Evolutionary conservation across 1,140 invertebrate species (phyloP).

Genomic region (Periplaneta americana): DNA sequence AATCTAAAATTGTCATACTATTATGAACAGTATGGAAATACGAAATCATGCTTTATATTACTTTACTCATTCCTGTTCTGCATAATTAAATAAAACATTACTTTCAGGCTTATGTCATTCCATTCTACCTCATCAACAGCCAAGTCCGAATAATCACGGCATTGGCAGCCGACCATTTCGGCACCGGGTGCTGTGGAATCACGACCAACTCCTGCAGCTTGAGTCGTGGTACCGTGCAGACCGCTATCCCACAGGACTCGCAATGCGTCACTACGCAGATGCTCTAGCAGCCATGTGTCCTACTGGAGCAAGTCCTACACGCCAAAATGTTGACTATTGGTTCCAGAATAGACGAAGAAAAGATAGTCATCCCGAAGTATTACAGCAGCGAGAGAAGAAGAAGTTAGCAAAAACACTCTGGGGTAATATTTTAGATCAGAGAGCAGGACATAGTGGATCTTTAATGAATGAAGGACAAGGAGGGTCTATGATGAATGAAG

Average conservation of each 20-base stretch:
- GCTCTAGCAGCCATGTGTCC: conserved; percentile 7
- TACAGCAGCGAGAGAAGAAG: conserved; percentile 18
- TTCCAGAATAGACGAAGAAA: conserved; percentile 20
- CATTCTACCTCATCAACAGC: not conserved
- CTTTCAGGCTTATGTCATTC: not conserved
- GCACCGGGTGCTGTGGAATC: conserved; percentile 19
- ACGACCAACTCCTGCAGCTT: conserved; percentile 17
- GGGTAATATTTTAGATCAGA: conserved; percentile 14
- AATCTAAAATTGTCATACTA: too few relatives aligned
- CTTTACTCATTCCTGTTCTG: too few relatives aligned
- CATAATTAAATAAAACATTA: not conserved
- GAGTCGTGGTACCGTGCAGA: conserved; percentile 19
- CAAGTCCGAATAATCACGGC: conserved; percentile 1
- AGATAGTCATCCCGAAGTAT: conserved; percentile 17
- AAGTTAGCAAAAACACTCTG: conserved; percentile 12
- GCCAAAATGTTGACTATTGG: conserved; percentile 22
- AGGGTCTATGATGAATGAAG: not conserved
- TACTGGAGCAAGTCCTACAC: conserved; percentile 10
- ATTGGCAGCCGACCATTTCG: conserved; percentile 10
- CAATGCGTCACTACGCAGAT: conserved; percentile 18
- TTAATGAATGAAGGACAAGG: not conserved
- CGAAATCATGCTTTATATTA: too few relatives aligned
- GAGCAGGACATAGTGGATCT: not conserved
- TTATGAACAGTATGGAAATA: too few relatives aligned
- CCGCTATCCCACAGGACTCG: conserved; percentile 16